phyloP scores from a whole-genome alignment of 2,797 vertebrate species.

The Aphelocoma californica region DNA sequence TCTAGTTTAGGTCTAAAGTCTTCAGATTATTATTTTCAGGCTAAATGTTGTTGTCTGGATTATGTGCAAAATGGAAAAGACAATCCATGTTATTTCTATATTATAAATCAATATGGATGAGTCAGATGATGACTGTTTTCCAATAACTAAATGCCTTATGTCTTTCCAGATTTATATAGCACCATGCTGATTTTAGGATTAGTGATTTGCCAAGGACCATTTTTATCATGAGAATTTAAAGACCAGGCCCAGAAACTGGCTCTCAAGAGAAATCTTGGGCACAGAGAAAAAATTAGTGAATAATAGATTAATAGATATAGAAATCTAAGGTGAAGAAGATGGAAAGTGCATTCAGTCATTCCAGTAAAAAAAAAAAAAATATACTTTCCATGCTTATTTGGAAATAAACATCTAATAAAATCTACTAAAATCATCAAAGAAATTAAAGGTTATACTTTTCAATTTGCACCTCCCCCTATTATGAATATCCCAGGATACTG shows the following conservation, averaged over 20 bases:
- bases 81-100: neutral
- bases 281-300: neutral
- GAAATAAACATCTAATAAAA: neutral
- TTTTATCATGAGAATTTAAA: constrained; percentile 8
- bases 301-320: neutral
- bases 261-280: neutral
- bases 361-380: neutral
- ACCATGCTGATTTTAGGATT: neutral
- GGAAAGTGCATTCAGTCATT: neutral
- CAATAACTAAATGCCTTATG: neutral
- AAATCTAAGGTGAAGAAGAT: neutral
- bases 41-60: neutral
- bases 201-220: neutral
- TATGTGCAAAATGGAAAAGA: neutral
- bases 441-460: neutral
- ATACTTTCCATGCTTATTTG: neutral
- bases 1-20: neutral
- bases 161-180: neutral
- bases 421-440: neutral
- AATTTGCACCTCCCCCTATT: neutral
- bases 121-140: neutral
- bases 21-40: neutral
- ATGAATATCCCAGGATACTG: neutral
- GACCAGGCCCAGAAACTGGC: neutral
- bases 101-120: neutral